A percentile compares a stretch with the other conserved stretches of the same genome.
Evolutionary conservation across 2,113 vertebrate genomes (phyloP).

Genomic region (Trichomycterus rosablanca): DNA sequence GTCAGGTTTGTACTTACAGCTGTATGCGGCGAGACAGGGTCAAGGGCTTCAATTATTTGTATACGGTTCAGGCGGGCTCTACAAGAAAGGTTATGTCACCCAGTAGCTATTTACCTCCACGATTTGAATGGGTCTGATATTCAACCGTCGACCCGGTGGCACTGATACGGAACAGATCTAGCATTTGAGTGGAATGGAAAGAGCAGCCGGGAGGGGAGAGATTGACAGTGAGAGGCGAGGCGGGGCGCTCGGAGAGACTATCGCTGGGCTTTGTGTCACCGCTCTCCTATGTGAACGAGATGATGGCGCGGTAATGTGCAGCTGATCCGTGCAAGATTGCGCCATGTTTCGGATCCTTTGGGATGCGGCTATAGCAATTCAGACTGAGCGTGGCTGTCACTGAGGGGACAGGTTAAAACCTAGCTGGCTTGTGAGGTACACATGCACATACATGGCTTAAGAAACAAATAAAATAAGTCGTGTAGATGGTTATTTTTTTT

Average conservation of each 20-base stretch:
- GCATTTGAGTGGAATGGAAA: slow-evolving; percentile 62
- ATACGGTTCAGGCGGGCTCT: slow-evolving; percentile 83
- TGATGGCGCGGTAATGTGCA: slow-evolving; percentile 67
- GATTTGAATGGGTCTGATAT: slow-evolving; percentile 84
- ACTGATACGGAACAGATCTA: slow-evolving; percentile 78
- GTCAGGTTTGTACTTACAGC: slow-evolving; percentile 99
- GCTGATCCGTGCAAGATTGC: slow-evolving; percentile 57
- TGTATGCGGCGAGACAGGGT: slow-evolving; percentile 90
- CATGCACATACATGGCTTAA: too few species aligned
- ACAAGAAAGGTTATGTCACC: slow-evolving; percentile 98
- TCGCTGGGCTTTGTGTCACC: slow-evolving; percentile 61
- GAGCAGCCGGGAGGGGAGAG: slow-evolving; percentile 33
- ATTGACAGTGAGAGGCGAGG: slow-evolving; percentile 35
- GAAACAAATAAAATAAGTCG: too few species aligned
- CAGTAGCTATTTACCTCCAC: slow-evolving; percentile 89
- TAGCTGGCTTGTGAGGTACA: too few species aligned
- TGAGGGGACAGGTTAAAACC: slow-evolving; percentile 50
- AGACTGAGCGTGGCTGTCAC: slow-evolving; percentile 52
- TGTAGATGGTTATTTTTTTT: too few species aligned
- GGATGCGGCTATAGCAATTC: slow-evolving; percentile 37
- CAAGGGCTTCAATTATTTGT: slow-evolving; percentile 99
- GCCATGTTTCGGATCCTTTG: slow-evolving; percentile 44
- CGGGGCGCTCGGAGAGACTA: slow-evolving; percentile 49
- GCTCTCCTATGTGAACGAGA: slow-evolving; percentile 70
- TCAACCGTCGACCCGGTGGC: slow-evolving; percentile 68